Conservation (phyloP, 2,888 invertebrate genomes). For the Argynnis bischoffii region DNA sequence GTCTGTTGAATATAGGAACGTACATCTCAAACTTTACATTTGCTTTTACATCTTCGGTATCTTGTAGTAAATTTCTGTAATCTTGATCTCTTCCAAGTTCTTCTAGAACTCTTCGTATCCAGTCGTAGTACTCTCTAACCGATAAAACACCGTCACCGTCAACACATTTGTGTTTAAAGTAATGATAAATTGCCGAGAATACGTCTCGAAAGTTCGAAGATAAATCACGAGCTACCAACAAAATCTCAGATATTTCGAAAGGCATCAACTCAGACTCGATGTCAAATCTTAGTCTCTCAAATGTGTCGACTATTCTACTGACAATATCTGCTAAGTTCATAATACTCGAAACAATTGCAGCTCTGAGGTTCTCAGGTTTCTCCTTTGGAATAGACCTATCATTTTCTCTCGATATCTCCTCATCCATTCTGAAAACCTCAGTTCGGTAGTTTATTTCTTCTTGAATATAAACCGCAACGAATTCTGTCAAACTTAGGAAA, state of each 20-base stretch:
- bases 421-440: not conserved
- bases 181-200: not conserved
- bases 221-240: not conserved
- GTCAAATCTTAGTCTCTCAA: not conserved
- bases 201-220: not conserved
- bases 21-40: not conserved
- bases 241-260: too few relatives aligned
- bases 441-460: not conserved
- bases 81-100: not conserved
- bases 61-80: not conserved
- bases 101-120: not conserved
- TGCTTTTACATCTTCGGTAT: not conserved
- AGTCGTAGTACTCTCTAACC: not conserved
- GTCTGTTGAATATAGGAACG: not conserved
- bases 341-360: not conserved
- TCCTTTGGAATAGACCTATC: not conserved
- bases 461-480: not conserved
- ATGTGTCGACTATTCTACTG: not conserved
- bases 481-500: constrained; percentile 1
- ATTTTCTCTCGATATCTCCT: not conserved
- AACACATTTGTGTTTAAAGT: not conserved
- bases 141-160: not conserved
- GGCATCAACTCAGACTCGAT: not conserved
- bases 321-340: constrained; percentile 1
- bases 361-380: not conserved